Evolutionary conservation across 1,140 invertebrate species (phyloP), one percentile per base, ranked within the genome.

Genomic region (Penaeus japonicus): DNA sequence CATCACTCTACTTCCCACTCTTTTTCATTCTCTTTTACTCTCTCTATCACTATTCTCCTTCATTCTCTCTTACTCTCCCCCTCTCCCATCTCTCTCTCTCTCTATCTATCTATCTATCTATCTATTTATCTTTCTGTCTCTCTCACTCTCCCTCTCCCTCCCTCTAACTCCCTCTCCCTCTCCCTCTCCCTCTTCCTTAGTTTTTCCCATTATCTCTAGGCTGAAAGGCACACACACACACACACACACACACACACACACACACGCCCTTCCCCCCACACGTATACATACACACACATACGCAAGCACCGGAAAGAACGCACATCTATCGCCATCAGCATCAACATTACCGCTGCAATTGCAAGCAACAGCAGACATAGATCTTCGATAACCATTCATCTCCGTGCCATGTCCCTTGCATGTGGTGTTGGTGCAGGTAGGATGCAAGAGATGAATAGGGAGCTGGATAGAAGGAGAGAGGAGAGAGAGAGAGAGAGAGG

Each of bases 1-100:
- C n/a, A 73, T 15, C n/a, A n/a, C 7, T 24, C n/a, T 73, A 30
- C n/a, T n/a, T n/a, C n/a, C n/a, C n/a, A n/a, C n/a, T n/a, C n/a
- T n/a, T n/a, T n/a, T n/a, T n/a, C n/a, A n/a, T n/a, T n/a, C n/a
- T n/a, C n/a, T n/a, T n/a, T n/a, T n/a, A n/a, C n/a, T n/a, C n/a
- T 27, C 30, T 47, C 20, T 53, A 53, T 55, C 32, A 53, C 79
- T 53, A 81, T 4, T 17, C 30, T 2, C 17, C 17, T 15, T 2
- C 17, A n/a, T 53, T 55, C 79, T 81, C 35, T 81, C 79, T 55
- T 53, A 30, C 47, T 81, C 79, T 55, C 79, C 53, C 79, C 53
- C 79, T 55, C 79, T 55, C 57, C 57, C 57, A 15, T 59, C 57
- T 59, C 57, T 77, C 57, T 59, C 57, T 59, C 57, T 59, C 57